A percentile compares a stretch with the other conserved stretches of the same genome.
Conservation (phyloP, 2,113 vertebrate genomes). For the Phycodurus eques region DNA sequence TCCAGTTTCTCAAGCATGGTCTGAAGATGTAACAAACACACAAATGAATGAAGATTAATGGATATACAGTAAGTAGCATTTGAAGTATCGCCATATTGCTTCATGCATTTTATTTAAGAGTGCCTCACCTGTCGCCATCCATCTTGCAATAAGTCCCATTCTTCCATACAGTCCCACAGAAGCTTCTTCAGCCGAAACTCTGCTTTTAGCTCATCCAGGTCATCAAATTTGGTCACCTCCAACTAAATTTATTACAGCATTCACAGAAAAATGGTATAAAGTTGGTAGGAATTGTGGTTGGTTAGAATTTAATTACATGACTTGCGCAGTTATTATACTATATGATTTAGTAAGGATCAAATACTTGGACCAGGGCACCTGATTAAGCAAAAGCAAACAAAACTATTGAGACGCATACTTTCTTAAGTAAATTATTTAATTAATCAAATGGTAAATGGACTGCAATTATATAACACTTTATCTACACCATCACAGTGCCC, state of each 20-base stretch:
- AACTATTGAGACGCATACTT: neutral
- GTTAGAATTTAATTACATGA: neutral
- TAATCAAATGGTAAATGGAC: neutral
- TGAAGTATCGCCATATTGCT: neutral
- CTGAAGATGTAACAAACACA: constrained; percentile 48
- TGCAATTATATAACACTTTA: too few species aligned
- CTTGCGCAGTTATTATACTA: neutral
- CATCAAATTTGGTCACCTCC: constrained; percentile 79
- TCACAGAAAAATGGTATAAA: neutral
- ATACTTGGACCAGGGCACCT: neutral
- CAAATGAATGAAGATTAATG: neutral
- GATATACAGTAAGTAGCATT: neutral
- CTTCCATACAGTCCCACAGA: constrained; percentile 79
- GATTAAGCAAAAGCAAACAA: neutral
- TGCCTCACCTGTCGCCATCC: constrained; percentile 75
- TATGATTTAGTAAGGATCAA: neutral
- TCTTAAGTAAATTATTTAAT: neutral
- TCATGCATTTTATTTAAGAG: neutral
- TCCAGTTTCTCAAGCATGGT: constrained; percentile 76
- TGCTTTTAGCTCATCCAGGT: constrained; percentile 73
- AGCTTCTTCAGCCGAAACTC: constrained; percentile 79
- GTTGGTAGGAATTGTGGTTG: neutral
- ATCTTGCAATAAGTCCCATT: constrained; percentile 76
- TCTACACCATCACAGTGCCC: too few species aligned
- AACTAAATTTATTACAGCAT: constrained; percentile 61